phyloP scores from a whole-genome alignment of 2,888 invertebrate species.

The Timema cristinae region DNA sequence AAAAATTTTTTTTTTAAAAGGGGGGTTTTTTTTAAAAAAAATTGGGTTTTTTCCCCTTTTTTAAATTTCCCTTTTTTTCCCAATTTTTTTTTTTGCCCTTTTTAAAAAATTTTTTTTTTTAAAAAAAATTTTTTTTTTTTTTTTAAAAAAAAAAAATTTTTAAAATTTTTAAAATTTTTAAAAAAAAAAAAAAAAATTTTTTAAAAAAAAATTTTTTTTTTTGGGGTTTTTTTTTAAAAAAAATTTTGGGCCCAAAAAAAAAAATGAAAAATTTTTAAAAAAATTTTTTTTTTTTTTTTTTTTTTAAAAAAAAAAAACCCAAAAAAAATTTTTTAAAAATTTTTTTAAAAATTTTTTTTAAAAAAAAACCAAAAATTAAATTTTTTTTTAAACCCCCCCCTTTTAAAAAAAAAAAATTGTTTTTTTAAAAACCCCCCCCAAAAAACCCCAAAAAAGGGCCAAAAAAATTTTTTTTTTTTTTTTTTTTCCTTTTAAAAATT shows the following conservation, averaged over 20 bases:
- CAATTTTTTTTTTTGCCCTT: neutral
- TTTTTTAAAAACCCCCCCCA: too few relatives aligned
- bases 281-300: neutral
- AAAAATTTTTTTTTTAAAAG: too few relatives aligned
- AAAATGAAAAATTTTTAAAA: neutral
- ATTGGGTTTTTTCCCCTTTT: too few relatives aligned
- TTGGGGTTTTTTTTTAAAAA: neutral
- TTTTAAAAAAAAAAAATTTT: neutral
- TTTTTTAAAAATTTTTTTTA: neutral
- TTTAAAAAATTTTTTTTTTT: neutral
- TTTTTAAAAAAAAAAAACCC: neutral
- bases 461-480: neutral
- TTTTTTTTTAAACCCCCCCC: too few relatives aligned
- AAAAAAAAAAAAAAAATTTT: neutral
- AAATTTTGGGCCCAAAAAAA: neutral
- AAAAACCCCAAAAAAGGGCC: neutral
- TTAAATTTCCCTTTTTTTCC: too few relatives aligned
- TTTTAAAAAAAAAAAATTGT: too few relatives aligned
- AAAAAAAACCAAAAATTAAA: neutral
- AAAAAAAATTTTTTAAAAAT: neutral
- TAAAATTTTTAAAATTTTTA: neutral
- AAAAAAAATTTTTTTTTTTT: slow-evolving; percentile 1
- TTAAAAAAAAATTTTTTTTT: neutral
- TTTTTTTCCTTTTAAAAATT: neutral
- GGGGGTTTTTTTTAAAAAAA: too few relatives aligned